phyloP scores from a whole-genome alignment of 2,797 vertebrate genomes.

The Molothrus ater region DNA sequence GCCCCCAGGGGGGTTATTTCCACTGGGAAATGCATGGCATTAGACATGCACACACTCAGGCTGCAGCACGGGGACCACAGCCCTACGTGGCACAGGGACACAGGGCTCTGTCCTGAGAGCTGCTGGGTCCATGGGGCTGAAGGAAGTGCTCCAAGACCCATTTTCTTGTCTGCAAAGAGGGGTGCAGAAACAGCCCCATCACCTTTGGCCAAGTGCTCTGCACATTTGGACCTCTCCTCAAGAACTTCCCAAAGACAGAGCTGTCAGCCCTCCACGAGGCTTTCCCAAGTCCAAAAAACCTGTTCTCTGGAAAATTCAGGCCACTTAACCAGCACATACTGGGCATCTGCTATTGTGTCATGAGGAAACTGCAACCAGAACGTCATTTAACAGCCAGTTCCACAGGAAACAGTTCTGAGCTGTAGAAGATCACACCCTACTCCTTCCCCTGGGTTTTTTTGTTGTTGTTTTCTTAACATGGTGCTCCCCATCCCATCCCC shows the following conservation, averaged over 20 bases:
- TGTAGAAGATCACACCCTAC: background rate
- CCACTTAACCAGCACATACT: background rate
- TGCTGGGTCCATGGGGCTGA: background rate
- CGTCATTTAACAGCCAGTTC: background rate
- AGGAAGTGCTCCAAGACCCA: background rate
- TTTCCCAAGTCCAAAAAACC: background rate
- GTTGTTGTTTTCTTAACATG: background rate
- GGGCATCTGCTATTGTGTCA: background rate
- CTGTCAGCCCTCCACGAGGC: background rate
- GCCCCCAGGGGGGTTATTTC: background rate
- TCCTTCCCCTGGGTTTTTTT: background rate
- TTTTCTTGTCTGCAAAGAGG: background rate
- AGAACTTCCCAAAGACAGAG: background rate
- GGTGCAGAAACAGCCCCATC: background rate
- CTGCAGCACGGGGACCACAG: background rate
- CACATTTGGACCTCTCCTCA: accelerated
- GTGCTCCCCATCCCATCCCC: background rate
- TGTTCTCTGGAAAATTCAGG: background rate
- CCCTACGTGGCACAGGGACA: background rate
- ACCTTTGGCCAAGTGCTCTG: background rate
- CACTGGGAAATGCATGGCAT: background rate
- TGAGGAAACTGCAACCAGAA: background rate
- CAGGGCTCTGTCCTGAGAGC: background rate
- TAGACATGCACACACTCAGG: background rate
- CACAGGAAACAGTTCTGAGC: background rate